Base-by-base conservation (phyloP, 2,888 invertebrate species). In the Athetis lepigone region DNA sequence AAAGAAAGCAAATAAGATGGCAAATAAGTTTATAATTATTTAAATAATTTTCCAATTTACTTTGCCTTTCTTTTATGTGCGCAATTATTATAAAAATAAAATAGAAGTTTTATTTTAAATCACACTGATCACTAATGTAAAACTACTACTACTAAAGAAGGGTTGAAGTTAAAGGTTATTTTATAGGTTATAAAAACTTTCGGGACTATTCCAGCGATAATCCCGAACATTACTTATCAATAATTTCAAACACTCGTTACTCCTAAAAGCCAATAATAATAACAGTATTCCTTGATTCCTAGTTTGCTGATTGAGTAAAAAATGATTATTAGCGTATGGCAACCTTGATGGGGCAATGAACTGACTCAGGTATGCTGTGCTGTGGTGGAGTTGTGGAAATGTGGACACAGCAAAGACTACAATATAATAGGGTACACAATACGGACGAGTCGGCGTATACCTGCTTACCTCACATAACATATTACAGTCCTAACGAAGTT, bases 261-360 rank as follows among this genome's bases (percentile, higher is more conserved):
- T n/a, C 33, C 33, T 33, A 33, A 33, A 33, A 2, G 33, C 13
- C 13, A 39, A 33, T 33, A 29, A 18, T 25, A 42, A 33, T 6
- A 13, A n/a, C 11, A 68, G 3, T 11, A 45, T 13, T 25, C 27
- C n/a, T n/a, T n/a, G n/a, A 18, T 58, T 60, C 8, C 6, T 50
- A 50, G 27, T 27, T 33, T 27, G 23, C 23, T 63, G 27, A 49
- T 36, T 37, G 54, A 47, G 33, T 67, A 42, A 63, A 68, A 61
- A 71, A 68, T 59, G 25, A 64, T 60, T 55, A 60, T 57, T 70
- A 56, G 59, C 64, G 7, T 68, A 57, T n/a, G 47, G 46, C 64
- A 72, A 62, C 82, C 80, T 84, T 81, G 80, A 65, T 46, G 60
- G 79, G 76, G 63, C 84, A 75, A 46, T 80, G 80, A 82, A 76